Conservation (phyloP, 1,140 invertebrate species). For the Acyrthosiphon pisum region DNA sequence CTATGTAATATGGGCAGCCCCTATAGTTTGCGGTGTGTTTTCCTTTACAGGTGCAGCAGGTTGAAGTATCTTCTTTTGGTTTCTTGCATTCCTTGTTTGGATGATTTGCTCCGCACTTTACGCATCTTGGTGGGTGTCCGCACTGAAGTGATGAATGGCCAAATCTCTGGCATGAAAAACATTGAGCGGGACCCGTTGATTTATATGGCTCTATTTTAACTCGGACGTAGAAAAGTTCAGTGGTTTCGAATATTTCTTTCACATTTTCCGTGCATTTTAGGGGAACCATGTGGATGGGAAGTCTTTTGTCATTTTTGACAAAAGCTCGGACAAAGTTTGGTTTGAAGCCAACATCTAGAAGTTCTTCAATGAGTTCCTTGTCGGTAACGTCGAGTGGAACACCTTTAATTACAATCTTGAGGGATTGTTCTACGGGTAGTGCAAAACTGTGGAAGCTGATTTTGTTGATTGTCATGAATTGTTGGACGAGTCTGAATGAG, state of each 20-base stretch:
- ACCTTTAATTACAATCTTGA: not conserved
- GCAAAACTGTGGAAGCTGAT: not conserved
- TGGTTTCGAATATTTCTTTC: constrained; percentile 23
- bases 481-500: not conserved
- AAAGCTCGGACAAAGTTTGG: not conserved
- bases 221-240: not conserved
- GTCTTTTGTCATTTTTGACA: not conserved
- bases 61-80: not conserved
- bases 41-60: not conserved
- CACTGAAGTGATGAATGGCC: constrained; percentile 26
- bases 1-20: not conserved
- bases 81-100: not conserved
- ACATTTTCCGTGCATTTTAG: not conserved
- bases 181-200: not conserved
- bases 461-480: not conserved
- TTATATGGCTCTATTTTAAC: not conserved
- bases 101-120: constrained; percentile 43
- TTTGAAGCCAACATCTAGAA: not conserved
- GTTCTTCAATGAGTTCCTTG: not conserved
- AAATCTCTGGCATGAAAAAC: not conserved
- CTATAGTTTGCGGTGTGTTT: constrained; percentile 34
- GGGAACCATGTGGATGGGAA: not conserved
- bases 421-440: not conserved
- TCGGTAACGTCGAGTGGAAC: not conserved
- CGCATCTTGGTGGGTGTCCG: not conserved